phyloP scores from a whole-genome alignment of 1,140 invertebrate genomes.

The Ceratina japonica region DNA sequence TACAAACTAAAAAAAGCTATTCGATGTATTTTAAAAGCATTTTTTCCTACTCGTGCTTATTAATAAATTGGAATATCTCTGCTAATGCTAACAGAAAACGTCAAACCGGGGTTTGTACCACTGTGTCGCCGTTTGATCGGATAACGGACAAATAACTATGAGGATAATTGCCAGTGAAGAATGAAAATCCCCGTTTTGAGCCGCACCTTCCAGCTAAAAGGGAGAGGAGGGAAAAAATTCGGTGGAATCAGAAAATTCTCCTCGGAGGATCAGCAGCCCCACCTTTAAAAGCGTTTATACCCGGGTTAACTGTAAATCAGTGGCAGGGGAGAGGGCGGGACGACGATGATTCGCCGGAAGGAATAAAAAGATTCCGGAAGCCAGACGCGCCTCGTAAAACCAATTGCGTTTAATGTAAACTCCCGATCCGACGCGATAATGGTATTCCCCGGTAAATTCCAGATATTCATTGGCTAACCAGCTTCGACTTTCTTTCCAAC shows the following conservation, averaged over 20 bases:
- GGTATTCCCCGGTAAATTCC: conserved; percentile 52
- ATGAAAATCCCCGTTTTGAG: conserved; percentile 22
- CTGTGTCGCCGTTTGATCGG: neutral
- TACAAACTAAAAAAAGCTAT: no score
- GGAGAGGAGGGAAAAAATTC: conserved; percentile 11
- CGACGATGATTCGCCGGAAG: conserved; percentile 52
- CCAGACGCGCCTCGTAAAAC: conserved; percentile 53
- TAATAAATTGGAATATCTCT: no score
- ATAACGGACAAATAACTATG: conserved; percentile 22
- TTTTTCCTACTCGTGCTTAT: no score
- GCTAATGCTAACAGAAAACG: no score
- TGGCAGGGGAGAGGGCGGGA: conserved; percentile 13
- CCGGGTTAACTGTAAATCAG: conserved; percentile 53
- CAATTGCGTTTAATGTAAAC: conserved; percentile 32
- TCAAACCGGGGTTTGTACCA: neutral
- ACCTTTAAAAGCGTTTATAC: conserved; percentile 7
- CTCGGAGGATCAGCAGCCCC: neutral
- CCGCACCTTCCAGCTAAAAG: neutral
- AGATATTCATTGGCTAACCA: conserved; percentile 1
- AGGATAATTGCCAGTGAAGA: neutral
- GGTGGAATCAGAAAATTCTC: conserved; percentile 29
- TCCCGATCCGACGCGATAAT: conserved; percentile 16
- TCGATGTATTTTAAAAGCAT: no score
- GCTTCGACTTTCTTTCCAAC: no score
- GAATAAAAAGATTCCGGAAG: conserved; percentile 57